These are phyloP conservation scores for Lithophane semibrunnea DNA, from an alignment of 2,888 invertebrate genomes.

Conservation along the genomic window DNA sequence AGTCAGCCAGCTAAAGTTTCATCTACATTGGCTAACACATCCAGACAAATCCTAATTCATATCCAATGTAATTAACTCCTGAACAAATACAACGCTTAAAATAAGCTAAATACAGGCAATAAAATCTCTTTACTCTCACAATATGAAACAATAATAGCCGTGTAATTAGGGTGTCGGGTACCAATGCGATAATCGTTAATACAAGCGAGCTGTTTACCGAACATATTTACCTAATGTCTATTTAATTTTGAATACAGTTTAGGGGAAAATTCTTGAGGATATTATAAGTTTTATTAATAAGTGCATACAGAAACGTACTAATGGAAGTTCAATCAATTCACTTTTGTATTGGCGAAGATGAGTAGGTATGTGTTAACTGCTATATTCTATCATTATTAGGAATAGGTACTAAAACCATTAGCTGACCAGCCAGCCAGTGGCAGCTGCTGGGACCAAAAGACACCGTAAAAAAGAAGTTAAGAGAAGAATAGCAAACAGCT, in stretches of 20 bases:
- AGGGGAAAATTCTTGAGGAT: slow-evolving; percentile 24
- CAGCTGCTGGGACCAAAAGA: no score
- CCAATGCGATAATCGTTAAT: slow-evolving; percentile 50
- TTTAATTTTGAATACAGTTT: slow-evolving; percentile 40
- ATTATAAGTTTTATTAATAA: slow-evolving; percentile 24
- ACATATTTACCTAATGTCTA: slow-evolving; percentile 44
- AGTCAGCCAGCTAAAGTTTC: neutral
- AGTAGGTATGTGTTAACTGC: neutral
- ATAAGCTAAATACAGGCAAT: slow-evolving; percentile 43
- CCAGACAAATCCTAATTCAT: neutral
- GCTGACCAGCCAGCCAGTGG: no score
- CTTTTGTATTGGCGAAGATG: neutral
- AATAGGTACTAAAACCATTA: neutral
- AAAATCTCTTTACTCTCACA: slow-evolving; percentile 31
- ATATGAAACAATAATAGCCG: slow-evolving; percentile 36
- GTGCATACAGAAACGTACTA: neutral
- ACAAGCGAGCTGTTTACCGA: slow-evolving; percentile 32
- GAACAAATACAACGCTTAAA: slow-evolving; percentile 22
- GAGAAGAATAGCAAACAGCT: no score
- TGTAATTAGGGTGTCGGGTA: slow-evolving; percentile 47
- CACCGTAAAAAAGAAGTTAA: no score
- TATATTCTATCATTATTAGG: neutral
- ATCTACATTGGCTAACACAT: neutral
- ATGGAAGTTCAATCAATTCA: neutral
- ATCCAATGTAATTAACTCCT: slow-evolving; percentile 5